A percentile compares a stretch with the other conserved stretches of the same genome.
phyloP scores from a whole-genome alignment of 2,888 invertebrate genomes.

The Agrotis puta region DNA sequence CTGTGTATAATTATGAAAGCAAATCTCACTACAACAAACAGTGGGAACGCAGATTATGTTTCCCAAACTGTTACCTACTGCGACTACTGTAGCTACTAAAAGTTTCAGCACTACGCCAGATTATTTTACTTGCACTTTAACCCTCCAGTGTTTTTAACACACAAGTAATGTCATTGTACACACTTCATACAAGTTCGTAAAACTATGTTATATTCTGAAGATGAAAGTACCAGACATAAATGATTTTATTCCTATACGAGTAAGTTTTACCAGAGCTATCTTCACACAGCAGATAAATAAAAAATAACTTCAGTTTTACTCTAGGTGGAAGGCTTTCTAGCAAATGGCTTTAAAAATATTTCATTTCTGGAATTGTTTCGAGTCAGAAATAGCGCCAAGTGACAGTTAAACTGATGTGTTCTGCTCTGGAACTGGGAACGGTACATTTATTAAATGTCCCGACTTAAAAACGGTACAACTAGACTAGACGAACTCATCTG shows the following conservation, averaged over 20 bases:
- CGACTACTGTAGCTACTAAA: background rate
- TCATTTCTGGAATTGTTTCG: slow-evolving; percentile 88
- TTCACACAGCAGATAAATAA: slow-evolving; percentile 74
- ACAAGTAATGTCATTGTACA: slow-evolving; percentile 6
- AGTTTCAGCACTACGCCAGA: slow-evolving; percentile 1
- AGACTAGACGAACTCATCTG: slow-evolving; percentile 65
- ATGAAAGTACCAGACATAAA: slow-evolving; percentile 28
- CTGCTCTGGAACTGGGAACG: slow-evolving; percentile 77
- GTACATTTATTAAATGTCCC: slow-evolving; percentile 85
- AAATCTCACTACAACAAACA: background rate
- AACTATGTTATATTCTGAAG: slow-evolving; percentile 17
- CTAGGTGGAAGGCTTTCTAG: slow-evolving; percentile 84
- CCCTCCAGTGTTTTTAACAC: slow-evolving; percentile 7
- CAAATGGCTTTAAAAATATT: slow-evolving; percentile 89
- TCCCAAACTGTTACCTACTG: background rate
- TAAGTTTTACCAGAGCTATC: slow-evolving; percentile 37
- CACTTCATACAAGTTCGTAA: slow-evolving; percentile 21
- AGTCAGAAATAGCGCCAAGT: slow-evolving; percentile 86
- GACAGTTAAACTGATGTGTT: slow-evolving; percentile 87
- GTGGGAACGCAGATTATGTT: background rate
- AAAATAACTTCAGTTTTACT: slow-evolving; percentile 78
- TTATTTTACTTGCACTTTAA: slow-evolving; percentile 7
- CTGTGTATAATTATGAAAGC: background rate
- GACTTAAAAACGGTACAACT: slow-evolving; percentile 69
- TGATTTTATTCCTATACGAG: slow-evolving; percentile 37